Base-by-base conservation (phyloP, 1,140 invertebrate genomes). In the Holcopasites calliopsidis region DNA sequence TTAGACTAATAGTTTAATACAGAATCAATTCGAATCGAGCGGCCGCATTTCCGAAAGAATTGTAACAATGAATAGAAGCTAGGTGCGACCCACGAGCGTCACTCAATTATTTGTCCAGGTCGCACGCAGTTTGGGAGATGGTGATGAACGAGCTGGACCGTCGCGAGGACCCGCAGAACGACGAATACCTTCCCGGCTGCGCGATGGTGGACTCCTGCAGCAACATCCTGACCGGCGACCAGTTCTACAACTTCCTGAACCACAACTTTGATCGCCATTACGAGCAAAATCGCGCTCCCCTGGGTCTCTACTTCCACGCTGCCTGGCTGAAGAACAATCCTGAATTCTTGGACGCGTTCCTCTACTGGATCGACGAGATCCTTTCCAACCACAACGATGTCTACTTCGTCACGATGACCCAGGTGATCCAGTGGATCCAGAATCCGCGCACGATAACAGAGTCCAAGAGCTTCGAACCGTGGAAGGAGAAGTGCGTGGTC, bases 151-250 rank as follows among this genome's bases (percentile, higher is more conserved):
- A 98, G 89, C 91, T 98, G 83, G 97, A 98, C 92, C 94, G 97
- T 76, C 94, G 97, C 75, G 97, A 98, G 90, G 97, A 98, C 88
- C 97, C 97, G 0, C 95, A 93, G 77, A 97, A 97, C 86, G 97
- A 98, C 87, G 97, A 98, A 89, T 96, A 97, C 84, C 92, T 98
- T 3, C 96, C 97, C 3, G 97, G 97, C 52, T 99, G 98, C 86
- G 97, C 97, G 80, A 98, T 98, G 97, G 97, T 98, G 1, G 97
- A 99, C 90, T 98, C 97, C 28, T 99, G 98, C 92, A 97, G 97
- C 70, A 98, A 98, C 90, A 97, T 98, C 83, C 93, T 98, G 13
- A 96, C 95, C 35, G 97, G 97, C 23, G 97, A 98, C 85, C 97
- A 98, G 88, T 98, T 98, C 92, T 98, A 97, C 93, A 97, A 97